Evolutionary conservation across 2,888 invertebrate species (phyloP).

Genomic region (Gisinianus flammeolus): DNA sequence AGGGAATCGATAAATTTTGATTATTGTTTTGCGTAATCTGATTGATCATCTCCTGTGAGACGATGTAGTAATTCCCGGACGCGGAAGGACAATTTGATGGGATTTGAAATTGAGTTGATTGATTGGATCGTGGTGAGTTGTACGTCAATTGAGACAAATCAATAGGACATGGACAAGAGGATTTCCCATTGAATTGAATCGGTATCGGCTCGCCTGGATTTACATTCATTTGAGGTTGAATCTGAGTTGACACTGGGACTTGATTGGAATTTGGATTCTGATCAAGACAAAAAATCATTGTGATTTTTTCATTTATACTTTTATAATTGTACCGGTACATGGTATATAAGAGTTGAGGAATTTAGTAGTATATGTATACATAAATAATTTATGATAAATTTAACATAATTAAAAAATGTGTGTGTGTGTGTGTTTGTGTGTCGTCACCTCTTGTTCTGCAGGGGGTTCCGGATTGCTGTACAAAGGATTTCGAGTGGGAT

Average conservation of each 20-base stretch:
- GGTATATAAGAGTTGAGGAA: no score
- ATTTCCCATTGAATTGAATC: no score
- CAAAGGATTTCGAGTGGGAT: slow-evolving; percentile 13
- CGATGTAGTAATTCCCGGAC: slow-evolving; percentile 17
- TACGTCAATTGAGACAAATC: background rate
- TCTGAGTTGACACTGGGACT: background rate
- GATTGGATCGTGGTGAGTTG: background rate
- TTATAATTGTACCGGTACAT: no score
- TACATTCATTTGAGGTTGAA: background rate
- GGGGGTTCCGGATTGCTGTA: background rate
- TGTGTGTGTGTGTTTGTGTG: no score
- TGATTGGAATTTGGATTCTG: background rate
- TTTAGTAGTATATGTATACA: no score
- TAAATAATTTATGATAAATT: no score
- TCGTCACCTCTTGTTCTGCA: no score
- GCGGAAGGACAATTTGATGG: background rate
- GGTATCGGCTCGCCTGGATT: no score
- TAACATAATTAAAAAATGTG: background rate
- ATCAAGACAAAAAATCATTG: background rate
- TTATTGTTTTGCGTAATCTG: background rate
- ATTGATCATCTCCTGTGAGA: slow-evolving; percentile 23
- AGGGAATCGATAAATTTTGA: background rate
- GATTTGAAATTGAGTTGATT: background rate
- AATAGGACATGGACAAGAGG: background rate
- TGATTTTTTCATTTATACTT: no score